Conservation (phyloP, 2,113 vertebrate genomes). For the Cheilinus undulatus region DNA sequence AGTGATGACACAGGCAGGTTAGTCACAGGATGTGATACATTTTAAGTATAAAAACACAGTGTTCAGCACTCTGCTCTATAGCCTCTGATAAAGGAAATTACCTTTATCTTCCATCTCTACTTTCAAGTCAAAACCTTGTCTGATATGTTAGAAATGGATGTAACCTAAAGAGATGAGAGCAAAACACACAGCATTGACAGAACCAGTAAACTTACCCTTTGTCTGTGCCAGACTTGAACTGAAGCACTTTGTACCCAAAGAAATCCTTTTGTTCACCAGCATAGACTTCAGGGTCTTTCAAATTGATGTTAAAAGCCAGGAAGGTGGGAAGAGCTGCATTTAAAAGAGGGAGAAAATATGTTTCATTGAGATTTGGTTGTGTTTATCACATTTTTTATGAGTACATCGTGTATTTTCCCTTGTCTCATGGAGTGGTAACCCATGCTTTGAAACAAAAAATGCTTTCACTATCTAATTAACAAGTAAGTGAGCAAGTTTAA, state of each 20-base stretch:
- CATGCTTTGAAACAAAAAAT: no score
- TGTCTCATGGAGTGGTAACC: no score
- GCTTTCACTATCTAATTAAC: no score
- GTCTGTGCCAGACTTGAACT: constrained; percentile 23
- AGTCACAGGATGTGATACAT: not conserved
- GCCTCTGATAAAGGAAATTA: not conserved
- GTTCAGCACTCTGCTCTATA: rapidly evolving
- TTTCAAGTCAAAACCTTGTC: not conserved
- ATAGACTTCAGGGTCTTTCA: not conserved
- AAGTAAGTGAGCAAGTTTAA: no score
- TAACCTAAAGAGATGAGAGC: no score
- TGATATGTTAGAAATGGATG: no score
- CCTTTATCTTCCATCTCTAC: not conserved
- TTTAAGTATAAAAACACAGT: not conserved
- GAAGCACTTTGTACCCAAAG: constrained; percentile 78
- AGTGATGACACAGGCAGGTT: not conserved
- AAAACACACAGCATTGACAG: not conserved
- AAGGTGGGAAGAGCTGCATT: constrained; percentile 33
- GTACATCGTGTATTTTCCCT: no score
- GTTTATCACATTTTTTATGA: no score
- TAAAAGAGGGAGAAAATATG: not conserved
- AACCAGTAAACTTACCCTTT: constrained; percentile 62
- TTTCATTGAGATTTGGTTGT: not conserved
- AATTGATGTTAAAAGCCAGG: constrained; percentile 71
- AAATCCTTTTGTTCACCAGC: constrained; percentile 45